phyloP scores from a whole-genome alignment of 2,797 vertebrate species.

The Ctenopoma multispine region DNA sequence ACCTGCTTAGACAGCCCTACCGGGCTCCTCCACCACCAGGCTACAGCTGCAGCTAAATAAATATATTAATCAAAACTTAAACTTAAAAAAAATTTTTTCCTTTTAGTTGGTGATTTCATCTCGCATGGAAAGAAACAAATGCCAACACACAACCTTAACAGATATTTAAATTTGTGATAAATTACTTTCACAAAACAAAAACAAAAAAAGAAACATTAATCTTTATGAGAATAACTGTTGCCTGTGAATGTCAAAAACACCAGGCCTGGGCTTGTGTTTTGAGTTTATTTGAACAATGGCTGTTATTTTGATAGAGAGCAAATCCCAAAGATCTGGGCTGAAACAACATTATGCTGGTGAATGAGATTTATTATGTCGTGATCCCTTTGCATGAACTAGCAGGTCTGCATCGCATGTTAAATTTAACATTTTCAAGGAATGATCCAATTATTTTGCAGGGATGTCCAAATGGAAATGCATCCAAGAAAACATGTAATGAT shows the following conservation, averaged over 20 bases:
- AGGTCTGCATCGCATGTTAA: conserved; percentile 56
- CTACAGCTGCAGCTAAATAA: conserved; percentile 44
- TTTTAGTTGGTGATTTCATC: conserved; percentile 47
- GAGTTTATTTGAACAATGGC: conserved; percentile 78
- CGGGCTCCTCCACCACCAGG: conserved; percentile 19
- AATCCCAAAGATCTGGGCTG: conserved; percentile 72
- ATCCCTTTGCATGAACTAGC: conserved; percentile 68
- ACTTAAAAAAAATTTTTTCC: too few relatives aligned
- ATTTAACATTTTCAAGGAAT: conserved; percentile 55
- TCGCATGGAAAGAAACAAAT: conserved; percentile 14
- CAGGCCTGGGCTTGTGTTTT: conserved; percentile 74
- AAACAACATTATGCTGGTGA: conserved; percentile 74
- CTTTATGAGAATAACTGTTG: conserved; percentile 55
- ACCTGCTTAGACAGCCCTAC: conserved; percentile 52
- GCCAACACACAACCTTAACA: conserved; percentile 25
- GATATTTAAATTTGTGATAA: conserved; percentile 48
- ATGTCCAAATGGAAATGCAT: conserved; percentile 48
- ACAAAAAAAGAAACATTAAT: conserved; percentile 50
- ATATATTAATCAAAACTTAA: conserved; percentile 36
- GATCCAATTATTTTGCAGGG: conserved; percentile 49
- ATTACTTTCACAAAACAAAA: conserved; percentile 49
- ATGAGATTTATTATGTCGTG: conserved; percentile 71
- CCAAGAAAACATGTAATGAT: conserved; percentile 25
- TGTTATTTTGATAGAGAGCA: conserved; percentile 77
- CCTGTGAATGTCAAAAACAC: conserved; percentile 59